Evolutionary conservation across 2,888 invertebrate species (phyloP), one percentile per base, ranked within the genome.

Genomic region (Hirtodrosophila duncani): DNA sequence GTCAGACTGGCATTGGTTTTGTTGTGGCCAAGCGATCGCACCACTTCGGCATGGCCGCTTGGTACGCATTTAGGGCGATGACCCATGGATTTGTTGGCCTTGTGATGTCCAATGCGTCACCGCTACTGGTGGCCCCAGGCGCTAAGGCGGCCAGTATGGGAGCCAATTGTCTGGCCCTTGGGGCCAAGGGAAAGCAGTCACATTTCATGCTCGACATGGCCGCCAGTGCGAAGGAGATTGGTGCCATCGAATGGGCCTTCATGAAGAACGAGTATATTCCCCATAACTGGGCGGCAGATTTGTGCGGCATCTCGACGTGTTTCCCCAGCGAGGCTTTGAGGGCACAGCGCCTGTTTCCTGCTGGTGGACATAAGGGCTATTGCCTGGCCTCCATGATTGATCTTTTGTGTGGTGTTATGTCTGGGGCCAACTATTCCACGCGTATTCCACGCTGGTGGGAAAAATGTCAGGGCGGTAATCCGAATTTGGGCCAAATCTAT

Each of bases 21-120:
- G 70, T 70, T 23, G 70, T 72, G 10, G 74, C 69, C 44, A 60
- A 68, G 9, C 34, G 48, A 2, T 68, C 74, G 2, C 55, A 70
- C 37, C 55, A 70, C 36, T 58, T 69, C 10, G 74, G 70, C 7
- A 60, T 70, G 65, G 74, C 70, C 3, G 39, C 63, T 7, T 70
- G 69, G 69, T 70, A 61, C 44, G 60, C 49, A 0, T 66, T 69
- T 7, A 53, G 63, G 1, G 75, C 75, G 5, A 56, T 70, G 46
- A 31, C 45, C 24, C 33, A 39, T 3, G 75, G 58, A 4, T 61
- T 11, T 2, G 34, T 63, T 3, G 66, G 74, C 0, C 10, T 70
- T 3, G 66, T 70, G 1, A 24, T 70, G 26, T 49, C 63, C 13
- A 70, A 70, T 21, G 34, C 57, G 1, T 31, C 63, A 3, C 67